Percentiles rank a stretch among this genome's conserved stretches.
phyloP scores from a whole-genome alignment of 2,888 invertebrate species.

The Dryobotodes eremita region DNA sequence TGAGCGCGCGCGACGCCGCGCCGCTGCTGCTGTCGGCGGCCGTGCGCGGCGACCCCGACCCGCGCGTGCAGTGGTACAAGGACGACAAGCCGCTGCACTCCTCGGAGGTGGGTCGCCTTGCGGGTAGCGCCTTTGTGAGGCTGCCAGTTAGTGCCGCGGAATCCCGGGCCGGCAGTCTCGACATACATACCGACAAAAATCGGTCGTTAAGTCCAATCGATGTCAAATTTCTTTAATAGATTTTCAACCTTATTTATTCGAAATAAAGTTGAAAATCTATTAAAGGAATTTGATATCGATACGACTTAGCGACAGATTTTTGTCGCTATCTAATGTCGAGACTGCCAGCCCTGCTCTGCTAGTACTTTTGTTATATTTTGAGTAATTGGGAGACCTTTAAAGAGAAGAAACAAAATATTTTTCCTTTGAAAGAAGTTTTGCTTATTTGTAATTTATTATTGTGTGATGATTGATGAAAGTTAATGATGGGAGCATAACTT shows the following conservation, averaged over 20 bases:
- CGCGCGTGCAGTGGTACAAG: conserved; percentile 97
- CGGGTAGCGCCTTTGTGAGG: neutral
- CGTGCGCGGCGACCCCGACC: conserved; percentile 98
- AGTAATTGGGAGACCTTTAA: neutral
- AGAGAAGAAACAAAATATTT: neutral
- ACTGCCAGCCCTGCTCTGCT: neutral
- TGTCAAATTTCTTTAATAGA: too few relatives aligned
- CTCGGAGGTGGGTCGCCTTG: conserved; percentile 73
- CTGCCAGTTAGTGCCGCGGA: too few relatives aligned
- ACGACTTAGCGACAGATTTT: too few relatives aligned
- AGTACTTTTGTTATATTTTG: neutral
- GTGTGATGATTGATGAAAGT: neutral
- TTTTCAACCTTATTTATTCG: too few relatives aligned
- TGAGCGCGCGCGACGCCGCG: conserved; percentile 96
- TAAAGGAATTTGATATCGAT: too few relatives aligned
- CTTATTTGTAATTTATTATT: neutral
- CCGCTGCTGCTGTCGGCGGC: conserved; percentile 95
- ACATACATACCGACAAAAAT: too few relatives aligned
- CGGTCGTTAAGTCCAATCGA: too few relatives aligned
- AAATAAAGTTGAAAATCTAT: too few relatives aligned
- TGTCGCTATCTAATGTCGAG: too few relatives aligned
- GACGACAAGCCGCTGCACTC: conserved; percentile 92
- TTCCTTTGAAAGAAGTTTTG: too few relatives aligned
- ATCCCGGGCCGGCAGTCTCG: too few relatives aligned
- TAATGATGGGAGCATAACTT: neutral